A percentile compares a stretch with the other conserved stretches of the same genome.
Evolutionary conservation across 2,888 invertebrate genomes (phyloP).

Genomic region (Argyresthia albistria): DNA sequence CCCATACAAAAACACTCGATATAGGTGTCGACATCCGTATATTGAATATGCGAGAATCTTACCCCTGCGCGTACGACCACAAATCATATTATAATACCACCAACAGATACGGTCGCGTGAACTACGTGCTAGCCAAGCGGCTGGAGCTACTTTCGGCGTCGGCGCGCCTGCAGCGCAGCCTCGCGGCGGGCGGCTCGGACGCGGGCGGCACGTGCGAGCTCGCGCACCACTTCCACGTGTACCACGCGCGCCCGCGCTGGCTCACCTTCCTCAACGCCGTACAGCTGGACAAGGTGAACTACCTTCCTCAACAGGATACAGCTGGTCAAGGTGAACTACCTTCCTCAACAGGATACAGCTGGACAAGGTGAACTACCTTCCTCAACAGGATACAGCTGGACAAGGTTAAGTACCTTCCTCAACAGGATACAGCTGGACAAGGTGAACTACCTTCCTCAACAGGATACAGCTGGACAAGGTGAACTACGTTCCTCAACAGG

Average conservation of each 20-base stretch:
- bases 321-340: not conserved
- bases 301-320: not conserved
- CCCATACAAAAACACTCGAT: no score
- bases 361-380: no score
- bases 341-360: not conserved
- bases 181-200: slow-evolving; percentile 88
- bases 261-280: slow-evolving; percentile 80
- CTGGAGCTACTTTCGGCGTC: slow-evolving; percentile 91
- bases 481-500: no score
- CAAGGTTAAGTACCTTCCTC: no score
- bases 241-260: slow-evolving; percentile 94
- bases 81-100: no score
- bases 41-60: no score
- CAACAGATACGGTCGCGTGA: slow-evolving; percentile 94
- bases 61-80: no score
- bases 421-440: no score
- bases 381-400: no score
- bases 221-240: slow-evolving; percentile 97
- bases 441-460: no score
- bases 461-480: no score
- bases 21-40: no score
- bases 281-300: slow-evolving; percentile 26
- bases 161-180: slow-evolving; percentile 87
- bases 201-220: slow-evolving; percentile 98
- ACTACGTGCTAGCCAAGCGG: slow-evolving; percentile 96